Base-by-base conservation (phyloP, 1,140 invertebrate genomes). In the Zaprionus nigranus region DNA sequence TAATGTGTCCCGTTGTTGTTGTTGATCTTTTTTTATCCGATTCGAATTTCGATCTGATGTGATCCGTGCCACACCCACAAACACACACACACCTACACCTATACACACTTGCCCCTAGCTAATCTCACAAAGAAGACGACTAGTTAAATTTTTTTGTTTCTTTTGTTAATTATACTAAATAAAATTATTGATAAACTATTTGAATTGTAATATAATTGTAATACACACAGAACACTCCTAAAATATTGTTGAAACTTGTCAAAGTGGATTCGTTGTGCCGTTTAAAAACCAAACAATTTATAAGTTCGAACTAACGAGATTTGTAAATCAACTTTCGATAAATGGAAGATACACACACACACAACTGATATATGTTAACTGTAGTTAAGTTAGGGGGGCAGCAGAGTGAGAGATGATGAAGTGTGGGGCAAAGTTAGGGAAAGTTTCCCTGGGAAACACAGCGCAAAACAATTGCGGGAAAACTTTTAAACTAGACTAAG, bases 211-310 rank as follows among this genome's bases (percentile, higher is more conserved):
- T 46, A 28, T 59, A 53, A 17, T 22, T 28, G 34, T 63, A 24
- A 40, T 40, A 62, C 20, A 43, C 40, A 20, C n/a, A 20, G n/a
- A 46, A 46, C n/a, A 46, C n/a, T 46, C 40, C 36, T 17, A 20
- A 60, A 68, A 15, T 57, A 88, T 83, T 88, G 85, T 87, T 88
- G 75, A 88, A 78, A 69, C 69, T 54, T 66, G 9, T 34, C 60
- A 53, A 75, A 30, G 64, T 56, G 56, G 49, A 61, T 60, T 76
- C 62, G 56, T 60, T 76, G 61, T 58, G 59, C 34, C 26, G 36
- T 22, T 30, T 51, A 36, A 56, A 20, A n/a, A 6, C n/a, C 5
- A 9, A 46, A 46, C n/a, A 46, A n/a, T n/a, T n/a, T n/a, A n/a
- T n/a, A n/a, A 40, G 15, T 40, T 40, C 38, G 38, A 40, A 40